Conservation (phyloP, 2,888 invertebrate species). For the Rhagophthalmus giganteus region DNA sequence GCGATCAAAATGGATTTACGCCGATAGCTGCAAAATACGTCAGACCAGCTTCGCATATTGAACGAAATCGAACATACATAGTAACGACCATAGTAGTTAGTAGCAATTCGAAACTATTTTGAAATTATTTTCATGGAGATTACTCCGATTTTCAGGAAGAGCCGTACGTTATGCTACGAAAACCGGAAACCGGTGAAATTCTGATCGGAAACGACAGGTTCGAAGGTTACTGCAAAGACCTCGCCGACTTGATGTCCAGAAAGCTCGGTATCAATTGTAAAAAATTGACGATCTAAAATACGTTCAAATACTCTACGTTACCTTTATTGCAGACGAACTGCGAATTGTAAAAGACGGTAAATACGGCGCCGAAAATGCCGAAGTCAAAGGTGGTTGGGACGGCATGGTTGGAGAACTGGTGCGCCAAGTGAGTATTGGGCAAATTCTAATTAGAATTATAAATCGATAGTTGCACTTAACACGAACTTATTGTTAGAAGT, state of each 20-base stretch:
- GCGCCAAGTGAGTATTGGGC: slow-evolving; percentile 71
- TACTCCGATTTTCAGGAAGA: slow-evolving; percentile 65
- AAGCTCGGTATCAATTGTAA: slow-evolving; percentile 84
- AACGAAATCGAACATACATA: slow-evolving; percentile 82
- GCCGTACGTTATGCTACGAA: slow-evolving; percentile 82
- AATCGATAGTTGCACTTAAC: slow-evolving; percentile 38
- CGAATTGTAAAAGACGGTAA: slow-evolving; percentile 82
- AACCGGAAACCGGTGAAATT: slow-evolving; percentile 66
- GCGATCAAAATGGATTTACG: slow-evolving; percentile 75
- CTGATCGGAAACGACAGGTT: slow-evolving; percentile 75
- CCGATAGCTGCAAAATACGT: slow-evolving; percentile 76
- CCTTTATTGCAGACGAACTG: slow-evolving; percentile 71
- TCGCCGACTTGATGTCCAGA: slow-evolving; percentile 79
- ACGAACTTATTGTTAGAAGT: slow-evolving; percentile 13
- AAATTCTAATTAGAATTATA: slow-evolving; percentile 37
- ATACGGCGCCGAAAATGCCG: slow-evolving; percentile 78
- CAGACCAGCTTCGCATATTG: slow-evolving; percentile 71
- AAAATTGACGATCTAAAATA: too few species aligned
- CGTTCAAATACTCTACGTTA: neutral
- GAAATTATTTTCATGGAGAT: neutral
- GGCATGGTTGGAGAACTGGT: slow-evolving; percentile 87
- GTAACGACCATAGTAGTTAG: slow-evolving; percentile 80
- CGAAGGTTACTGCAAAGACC: slow-evolving; percentile 91
- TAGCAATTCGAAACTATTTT: slow-evolving; percentile 32
- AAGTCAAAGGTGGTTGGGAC: slow-evolving; percentile 80